These are phyloP conservation scores for Dipus sagitta DNA, from an alignment of 2,797 vertebrate species.

Conservation along the genomic window DNA sequence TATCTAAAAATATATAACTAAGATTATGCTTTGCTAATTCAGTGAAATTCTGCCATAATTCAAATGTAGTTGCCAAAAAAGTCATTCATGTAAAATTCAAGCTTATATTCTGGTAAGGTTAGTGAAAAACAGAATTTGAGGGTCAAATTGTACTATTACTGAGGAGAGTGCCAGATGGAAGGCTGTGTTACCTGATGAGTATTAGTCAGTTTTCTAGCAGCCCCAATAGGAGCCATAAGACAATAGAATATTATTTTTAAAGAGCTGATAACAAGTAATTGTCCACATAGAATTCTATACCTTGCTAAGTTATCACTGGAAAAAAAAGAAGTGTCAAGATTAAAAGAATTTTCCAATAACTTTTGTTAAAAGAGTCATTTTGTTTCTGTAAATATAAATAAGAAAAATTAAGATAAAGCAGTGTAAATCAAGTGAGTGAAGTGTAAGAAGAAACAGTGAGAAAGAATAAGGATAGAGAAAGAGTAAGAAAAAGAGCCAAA, in stretches of 20 bases:
- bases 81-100: conserved; percentile 50
- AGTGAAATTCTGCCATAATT: conserved; percentile 53
- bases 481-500: neutral
- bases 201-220: conserved; percentile 3
- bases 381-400: conserved; percentile 48
- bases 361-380: conserved; percentile 26
- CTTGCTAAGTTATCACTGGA: conserved; percentile 55
- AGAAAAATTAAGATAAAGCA: conserved; percentile 18
- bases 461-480: neutral
- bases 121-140: conserved; percentile 40
- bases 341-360: conserved; percentile 39
- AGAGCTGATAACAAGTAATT: conserved; percentile 49
- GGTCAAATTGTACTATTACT: neutral
- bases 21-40: conserved; percentile 56
- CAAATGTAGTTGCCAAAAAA: conserved; percentile 53
- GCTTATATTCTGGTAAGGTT: neutral
- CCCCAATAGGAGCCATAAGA: neutral
- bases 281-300: conserved; percentile 45
- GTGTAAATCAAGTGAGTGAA: conserved; percentile 2
- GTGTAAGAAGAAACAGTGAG: conserved; percentile 6
- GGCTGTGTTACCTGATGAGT: neutral
- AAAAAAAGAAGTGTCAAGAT: neutral
- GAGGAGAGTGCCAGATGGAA: conserved; percentile 14
- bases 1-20: conserved; percentile 57
- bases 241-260: conserved; percentile 43